Conservation (phyloP, 1,140 invertebrate species). For the Lutraria rhynchaena region DNA sequence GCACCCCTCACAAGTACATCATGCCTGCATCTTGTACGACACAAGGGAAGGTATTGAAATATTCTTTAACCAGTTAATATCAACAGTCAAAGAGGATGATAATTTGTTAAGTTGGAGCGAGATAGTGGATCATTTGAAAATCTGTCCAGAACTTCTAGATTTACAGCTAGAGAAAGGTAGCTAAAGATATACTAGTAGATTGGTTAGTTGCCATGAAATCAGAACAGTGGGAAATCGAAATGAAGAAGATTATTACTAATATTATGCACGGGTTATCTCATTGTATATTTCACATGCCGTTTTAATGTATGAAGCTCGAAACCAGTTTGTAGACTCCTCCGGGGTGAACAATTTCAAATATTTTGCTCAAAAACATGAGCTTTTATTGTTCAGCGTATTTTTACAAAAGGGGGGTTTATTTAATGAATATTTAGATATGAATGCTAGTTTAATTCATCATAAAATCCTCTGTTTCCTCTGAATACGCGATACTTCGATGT, state of each 20-base stretch:
- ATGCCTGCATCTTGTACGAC: constrained; percentile 25
- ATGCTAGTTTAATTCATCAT: too few relatives aligned
- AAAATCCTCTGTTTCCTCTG: too few relatives aligned
- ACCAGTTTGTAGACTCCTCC: too few relatives aligned
- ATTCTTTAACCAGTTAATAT: constrained; percentile 37
- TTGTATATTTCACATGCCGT: too few relatives aligned
- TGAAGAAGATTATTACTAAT: constrained; percentile 14
- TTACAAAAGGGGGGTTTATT: too few relatives aligned
- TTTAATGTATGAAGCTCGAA: too few relatives aligned
- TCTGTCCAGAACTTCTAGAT: neutral
- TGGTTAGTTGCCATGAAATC: constrained; percentile 43
- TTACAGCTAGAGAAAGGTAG: constrained; percentile 29
- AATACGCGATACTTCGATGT: too few relatives aligned
- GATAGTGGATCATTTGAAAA: constrained; percentile 2
- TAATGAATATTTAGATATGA: too few relatives aligned
- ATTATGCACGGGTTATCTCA: too few relatives aligned
- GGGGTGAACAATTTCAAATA: too few relatives aligned
- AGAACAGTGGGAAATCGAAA: constrained; percentile 27
- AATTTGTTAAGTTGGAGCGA: constrained; percentile 32
- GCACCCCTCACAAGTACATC: constrained; percentile 27
- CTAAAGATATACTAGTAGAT: neutral
- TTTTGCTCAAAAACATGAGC: too few relatives aligned
- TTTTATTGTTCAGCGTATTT: too few relatives aligned
- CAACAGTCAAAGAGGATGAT: constrained; percentile 23
- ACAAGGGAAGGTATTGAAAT: constrained; percentile 27